Evolutionary conservation across 1,140 invertebrate species (phyloP).

Genomic region (Drosophila ananassae): DNA sequence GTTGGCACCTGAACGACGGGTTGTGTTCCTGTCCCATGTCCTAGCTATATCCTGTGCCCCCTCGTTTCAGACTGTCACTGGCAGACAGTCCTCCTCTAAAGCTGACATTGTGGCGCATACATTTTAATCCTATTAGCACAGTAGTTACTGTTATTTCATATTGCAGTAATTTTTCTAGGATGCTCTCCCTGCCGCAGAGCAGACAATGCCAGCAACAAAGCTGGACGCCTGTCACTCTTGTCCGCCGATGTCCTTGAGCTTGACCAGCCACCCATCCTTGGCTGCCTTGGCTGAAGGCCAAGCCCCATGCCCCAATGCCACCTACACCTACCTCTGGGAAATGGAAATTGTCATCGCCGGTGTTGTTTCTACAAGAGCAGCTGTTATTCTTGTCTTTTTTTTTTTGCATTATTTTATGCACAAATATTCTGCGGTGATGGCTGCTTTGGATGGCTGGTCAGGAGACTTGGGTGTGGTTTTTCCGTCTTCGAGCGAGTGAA

Average conservation of each 20-base stretch:
- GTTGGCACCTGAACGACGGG: conserved; percentile 31
- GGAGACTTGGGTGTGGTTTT: conserved; percentile 48
- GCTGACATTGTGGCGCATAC: conserved; percentile 21
- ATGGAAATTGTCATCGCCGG: conserved; percentile 43
- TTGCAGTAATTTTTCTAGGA: conserved; percentile 54
- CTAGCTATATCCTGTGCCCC: background rate
- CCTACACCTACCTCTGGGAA: conserved; percentile 3
- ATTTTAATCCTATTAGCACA: conserved; percentile 70
- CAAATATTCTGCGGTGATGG: conserved; percentile 44
- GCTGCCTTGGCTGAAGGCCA: conserved; percentile 21
- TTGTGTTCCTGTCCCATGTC: background rate
- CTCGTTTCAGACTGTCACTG: conserved; percentile 25
- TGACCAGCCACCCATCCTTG: conserved; percentile 24
- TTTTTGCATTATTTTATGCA: conserved; percentile 39
- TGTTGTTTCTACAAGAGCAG: conserved; percentile 22
- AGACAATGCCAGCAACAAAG: conserved; percentile 5
- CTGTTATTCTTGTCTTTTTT: conserved; percentile 11
- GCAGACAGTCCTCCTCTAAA: conserved; percentile 21
- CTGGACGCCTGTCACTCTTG: conserved; percentile 24
- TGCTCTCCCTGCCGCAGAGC: conserved; percentile 18
- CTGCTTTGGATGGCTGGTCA: conserved; percentile 19
- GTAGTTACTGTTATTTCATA: conserved; percentile 60
- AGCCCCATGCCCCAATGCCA: conserved; percentile 6
- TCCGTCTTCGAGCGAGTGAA: conserved; percentile 28
- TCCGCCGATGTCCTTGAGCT: conserved; percentile 53